Conservation (phyloP, 2,113 vertebrate genomes). For the Spilogale gracilis region DNA sequence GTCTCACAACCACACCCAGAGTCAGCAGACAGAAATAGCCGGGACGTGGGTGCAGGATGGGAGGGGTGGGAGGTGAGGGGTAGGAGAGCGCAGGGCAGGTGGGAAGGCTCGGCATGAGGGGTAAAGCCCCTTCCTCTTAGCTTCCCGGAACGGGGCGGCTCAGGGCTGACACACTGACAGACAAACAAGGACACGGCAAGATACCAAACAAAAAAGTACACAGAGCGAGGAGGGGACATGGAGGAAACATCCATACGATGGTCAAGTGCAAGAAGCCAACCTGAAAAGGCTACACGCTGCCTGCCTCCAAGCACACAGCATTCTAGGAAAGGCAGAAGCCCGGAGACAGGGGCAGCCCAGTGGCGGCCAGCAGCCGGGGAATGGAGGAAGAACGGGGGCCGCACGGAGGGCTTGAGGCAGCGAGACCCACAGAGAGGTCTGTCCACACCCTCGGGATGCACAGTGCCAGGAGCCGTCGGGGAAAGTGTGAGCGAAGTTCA, state of each 20-base stretch:
- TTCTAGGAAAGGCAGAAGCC: not conserved
- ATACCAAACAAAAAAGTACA: fast-evolving
- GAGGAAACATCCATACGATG: fast-evolving
- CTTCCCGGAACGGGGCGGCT: fast-evolving
- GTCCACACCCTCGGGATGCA: too few species aligned
- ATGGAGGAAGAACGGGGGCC: fast-evolving
- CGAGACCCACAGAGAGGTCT: not conserved
- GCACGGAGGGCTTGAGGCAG: fast-evolving
- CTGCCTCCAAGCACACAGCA: fast-evolving
- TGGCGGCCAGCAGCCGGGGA: fast-evolving
- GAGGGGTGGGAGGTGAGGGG: fast-evolving
- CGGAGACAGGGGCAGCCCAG: fast-evolving
- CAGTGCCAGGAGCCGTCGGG: fast-evolving
- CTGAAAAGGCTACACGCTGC: fast-evolving
- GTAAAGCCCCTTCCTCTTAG: fast-evolving
- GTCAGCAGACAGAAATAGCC: fast-evolving
- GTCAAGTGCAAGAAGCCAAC: fast-evolving
- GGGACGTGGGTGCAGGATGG: fast-evolving
- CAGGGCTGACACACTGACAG: fast-evolving
- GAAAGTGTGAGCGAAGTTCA: fast-evolving
- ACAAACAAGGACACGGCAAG: fast-evolving
- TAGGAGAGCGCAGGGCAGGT: fast-evolving
- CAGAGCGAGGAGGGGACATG: fast-evolving
- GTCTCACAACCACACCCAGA: fast-evolving
- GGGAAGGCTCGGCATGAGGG: fast-evolving